These are phyloP conservation scores for Leptocoma aspasia DNA, from an alignment of 2,113 vertebrate genomes.

Conservation along the genomic window DNA sequence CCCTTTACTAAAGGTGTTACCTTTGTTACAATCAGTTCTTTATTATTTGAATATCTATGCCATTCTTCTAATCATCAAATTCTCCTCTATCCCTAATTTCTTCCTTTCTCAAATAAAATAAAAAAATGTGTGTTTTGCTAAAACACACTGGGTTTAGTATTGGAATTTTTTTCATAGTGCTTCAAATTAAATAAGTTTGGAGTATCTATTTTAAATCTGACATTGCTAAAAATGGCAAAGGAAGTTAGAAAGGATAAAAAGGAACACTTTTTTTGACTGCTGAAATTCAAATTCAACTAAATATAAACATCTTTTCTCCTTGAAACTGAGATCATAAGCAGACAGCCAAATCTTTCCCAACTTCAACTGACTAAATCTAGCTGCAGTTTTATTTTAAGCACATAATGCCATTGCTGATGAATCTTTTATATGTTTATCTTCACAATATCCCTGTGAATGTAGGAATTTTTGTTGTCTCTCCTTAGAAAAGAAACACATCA, in stretches of 20 bases:
- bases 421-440: slow-evolving; percentile 31
- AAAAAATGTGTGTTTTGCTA: not conserved
- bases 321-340: not conserved
- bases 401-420: not conserved
- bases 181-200: not conserved
- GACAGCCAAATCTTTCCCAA: not conserved
- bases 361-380: not conserved
- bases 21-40: not conserved
- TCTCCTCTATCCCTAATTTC: not conserved
- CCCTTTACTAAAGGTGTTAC: not conserved
- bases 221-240: not conserved
- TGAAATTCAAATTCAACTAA: not conserved
- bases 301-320: not conserved
- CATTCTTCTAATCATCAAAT: not conserved
- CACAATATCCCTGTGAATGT: not conserved
- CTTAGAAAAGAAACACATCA: not conserved
- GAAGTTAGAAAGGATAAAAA: not conserved
- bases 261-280: not conserved
- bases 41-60: not conserved
- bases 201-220: not conserved
- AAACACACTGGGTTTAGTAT: not conserved
- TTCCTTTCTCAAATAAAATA: not conserved
- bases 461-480: not conserved
- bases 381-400: slow-evolving; percentile 23
- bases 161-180: not conserved